phyloP scores from a whole-genome alignment of 2,113 vertebrate genomes.

The Dicentrarchus labrax region DNA sequence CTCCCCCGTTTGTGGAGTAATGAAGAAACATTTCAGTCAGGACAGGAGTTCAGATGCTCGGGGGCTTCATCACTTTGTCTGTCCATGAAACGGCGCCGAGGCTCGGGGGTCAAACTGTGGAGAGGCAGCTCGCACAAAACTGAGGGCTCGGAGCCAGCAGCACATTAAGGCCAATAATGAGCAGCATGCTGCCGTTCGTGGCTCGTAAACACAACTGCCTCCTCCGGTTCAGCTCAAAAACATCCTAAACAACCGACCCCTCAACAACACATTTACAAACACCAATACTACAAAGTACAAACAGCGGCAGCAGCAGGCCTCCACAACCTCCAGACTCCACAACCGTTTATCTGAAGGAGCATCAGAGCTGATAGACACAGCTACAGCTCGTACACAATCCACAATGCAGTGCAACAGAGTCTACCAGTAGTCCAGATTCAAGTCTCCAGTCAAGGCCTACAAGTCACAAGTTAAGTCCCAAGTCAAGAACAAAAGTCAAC shows the following conservation, averaged over 20 bases:
- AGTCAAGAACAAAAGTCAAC: neutral
- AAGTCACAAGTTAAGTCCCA: neutral
- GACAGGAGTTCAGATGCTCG: neutral
- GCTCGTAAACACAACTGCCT: constrained; percentile 4
- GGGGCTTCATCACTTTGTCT: neutral
- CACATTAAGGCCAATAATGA: constrained; percentile 18
- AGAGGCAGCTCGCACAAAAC: constrained; percentile 7
- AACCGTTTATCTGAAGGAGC: neutral
- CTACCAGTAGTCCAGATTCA: too few relatives aligned
- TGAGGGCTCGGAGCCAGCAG: constrained; percentile 5
- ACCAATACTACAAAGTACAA: neutral
- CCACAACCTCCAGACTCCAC: neutral
- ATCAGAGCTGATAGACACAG: neutral
- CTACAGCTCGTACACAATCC: neutral
- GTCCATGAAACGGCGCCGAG: neutral
- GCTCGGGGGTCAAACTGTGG: constrained; percentile 31
- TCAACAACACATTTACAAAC: neutral
- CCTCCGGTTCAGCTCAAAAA: neutral
- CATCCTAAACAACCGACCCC: neutral
- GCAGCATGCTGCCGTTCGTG: neutral
- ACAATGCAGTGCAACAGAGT: neutral
- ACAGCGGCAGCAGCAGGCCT: neutral
- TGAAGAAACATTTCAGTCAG: constrained; percentile 26
- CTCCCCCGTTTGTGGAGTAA: constrained; percentile 1
- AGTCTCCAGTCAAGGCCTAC: neutral